These are phyloP conservation scores for Actenoides lindsayi DNA, from an alignment of 2,113 vertebrate genomes.

Conservation along the genomic window DNA sequence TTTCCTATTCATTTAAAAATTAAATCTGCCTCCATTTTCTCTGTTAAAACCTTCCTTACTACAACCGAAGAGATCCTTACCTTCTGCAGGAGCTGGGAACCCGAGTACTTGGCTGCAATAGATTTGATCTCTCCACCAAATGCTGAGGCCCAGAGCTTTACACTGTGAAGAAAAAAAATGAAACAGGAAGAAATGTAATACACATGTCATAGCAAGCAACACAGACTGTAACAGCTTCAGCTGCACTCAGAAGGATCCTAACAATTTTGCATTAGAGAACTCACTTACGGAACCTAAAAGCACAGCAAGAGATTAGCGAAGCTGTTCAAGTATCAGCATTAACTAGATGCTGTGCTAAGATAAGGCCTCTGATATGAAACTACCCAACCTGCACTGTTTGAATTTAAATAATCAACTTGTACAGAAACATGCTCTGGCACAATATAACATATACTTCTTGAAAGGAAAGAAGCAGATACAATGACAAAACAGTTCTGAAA, in stretches of 20 bases:
- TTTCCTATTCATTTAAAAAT: slow-evolving; percentile 66
- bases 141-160: slow-evolving; percentile 99
- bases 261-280: slow-evolving; percentile 46
- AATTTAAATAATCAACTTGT: not conserved
- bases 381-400: not conserved
- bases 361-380: slow-evolving; percentile 21
- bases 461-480: not conserved
- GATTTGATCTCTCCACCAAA: slow-evolving; percentile 99
- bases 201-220: slow-evolving; percentile 53
- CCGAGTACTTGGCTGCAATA: slow-evolving; percentile 97
- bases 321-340: not conserved
- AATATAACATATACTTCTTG: not conserved
- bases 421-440: not conserved
- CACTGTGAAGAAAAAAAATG: slow-evolving; percentile 71
- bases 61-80: slow-evolving; percentile 77
- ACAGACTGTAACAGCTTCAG: slow-evolving; percentile 49
- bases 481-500: not conserved
- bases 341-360: not conserved
- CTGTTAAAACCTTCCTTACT: slow-evolving; percentile 42
- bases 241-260: not conserved
- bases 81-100: slow-evolving; percentile 98
- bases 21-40: slow-evolving; percentile 78
- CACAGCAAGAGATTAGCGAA: not conserved
- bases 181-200: slow-evolving; percentile 64
- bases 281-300: slow-evolving; percentile 27